A percentile compares a stretch with the other conserved stretches of the same genome.
These are phyloP conservation scores for Laupala kohalensis DNA, from an alignment of 1,140 invertebrate genomes.

Conservation along the genomic window DNA sequence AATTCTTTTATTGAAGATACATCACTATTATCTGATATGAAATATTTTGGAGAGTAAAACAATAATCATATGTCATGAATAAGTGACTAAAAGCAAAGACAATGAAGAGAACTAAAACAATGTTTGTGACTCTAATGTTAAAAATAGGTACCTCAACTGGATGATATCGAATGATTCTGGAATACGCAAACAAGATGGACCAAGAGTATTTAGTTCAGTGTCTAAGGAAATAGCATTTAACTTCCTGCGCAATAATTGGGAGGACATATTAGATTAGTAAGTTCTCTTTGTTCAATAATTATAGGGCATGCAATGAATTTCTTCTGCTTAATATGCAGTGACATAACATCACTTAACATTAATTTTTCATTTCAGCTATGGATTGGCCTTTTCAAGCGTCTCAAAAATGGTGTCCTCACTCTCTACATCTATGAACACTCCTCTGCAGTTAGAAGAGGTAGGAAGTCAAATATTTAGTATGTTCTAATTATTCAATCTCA, in stretches of 20 bases:
- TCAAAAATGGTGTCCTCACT: conserved; percentile 26
- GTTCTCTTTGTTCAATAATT: conserved; percentile 1
- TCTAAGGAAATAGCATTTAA: conserved; percentile 23
- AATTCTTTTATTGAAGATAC: not conserved
- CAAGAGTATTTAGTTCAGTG: conserved; percentile 22
- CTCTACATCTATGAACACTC: conserved; percentile 27
- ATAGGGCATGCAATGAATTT: not conserved
- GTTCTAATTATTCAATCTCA: no score
- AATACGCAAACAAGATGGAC: conserved; percentile 28
- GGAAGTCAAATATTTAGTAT: no score
- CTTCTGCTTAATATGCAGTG: not conserved
- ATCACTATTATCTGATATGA: no score
- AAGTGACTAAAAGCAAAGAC: no score
- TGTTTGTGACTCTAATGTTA: no score
- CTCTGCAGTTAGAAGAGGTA: conserved; percentile 29
- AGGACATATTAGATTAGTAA: conserved; percentile 18
- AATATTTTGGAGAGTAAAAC: not conserved
- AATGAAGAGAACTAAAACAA: no score
- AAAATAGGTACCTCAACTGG: conserved; percentile 23
- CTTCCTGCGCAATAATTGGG: conserved; percentile 21
- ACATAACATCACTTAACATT: not conserved
- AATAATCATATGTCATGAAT: no score
- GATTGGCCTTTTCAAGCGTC: conserved; percentile 26
- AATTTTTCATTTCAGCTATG: conserved; percentile 21
- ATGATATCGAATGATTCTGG: conserved; percentile 20